A percentile compares a stretch with the other conserved stretches of the same genome.
These are phyloP conservation scores for Bellardia bayeri DNA, from an alignment of 2,888 invertebrate species.

Conservation along the genomic window DNA sequence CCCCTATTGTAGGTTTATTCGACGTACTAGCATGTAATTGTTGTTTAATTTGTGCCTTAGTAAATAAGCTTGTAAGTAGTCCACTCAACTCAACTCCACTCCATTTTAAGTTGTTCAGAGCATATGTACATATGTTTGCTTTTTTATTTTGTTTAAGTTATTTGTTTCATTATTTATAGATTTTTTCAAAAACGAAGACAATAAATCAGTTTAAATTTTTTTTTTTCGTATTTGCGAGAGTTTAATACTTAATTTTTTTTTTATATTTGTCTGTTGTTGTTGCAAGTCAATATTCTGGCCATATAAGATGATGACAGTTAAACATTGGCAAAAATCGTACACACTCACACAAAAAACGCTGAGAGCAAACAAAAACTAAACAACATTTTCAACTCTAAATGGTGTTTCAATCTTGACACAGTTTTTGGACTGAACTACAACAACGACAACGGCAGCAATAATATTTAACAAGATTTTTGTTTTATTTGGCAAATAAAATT, in stretches of 20 bases:
- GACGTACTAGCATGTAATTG: slow-evolving; percentile 6
- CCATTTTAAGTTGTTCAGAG: slow-evolving; percentile 22
- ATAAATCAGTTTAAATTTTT: slow-evolving; percentile 52
- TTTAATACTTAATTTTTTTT: slow-evolving; percentile 17
- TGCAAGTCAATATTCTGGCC: slow-evolving; percentile 50
- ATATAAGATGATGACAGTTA: slow-evolving; percentile 63
- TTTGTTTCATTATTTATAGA: neutral
- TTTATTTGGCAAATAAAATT: neutral
- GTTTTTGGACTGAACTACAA: slow-evolving; percentile 33
- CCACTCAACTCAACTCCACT: slow-evolving; percentile 26
- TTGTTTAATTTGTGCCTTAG: slow-evolving; percentile 2
- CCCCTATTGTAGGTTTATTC: neutral
- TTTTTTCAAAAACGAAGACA: neutral
- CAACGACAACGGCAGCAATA: neutral
- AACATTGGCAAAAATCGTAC: slow-evolving; percentile 30
- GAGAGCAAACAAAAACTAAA: slow-evolving; percentile 39
- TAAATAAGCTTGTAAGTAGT: neutral
- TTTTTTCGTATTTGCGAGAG: slow-evolving; percentile 29
- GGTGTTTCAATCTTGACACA: slow-evolving; percentile 71
- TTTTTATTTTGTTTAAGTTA: neutral
- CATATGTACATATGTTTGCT: slow-evolving; percentile 5
- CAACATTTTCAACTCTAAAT: slow-evolving; percentile 63
- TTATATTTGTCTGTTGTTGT: slow-evolving; percentile 16
- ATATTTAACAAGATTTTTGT: slow-evolving; percentile 12
- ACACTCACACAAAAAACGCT: slow-evolving; percentile 5